Base-by-base conservation (phyloP, 2,113 vertebrate species). In the Capra hircus region DNA sequence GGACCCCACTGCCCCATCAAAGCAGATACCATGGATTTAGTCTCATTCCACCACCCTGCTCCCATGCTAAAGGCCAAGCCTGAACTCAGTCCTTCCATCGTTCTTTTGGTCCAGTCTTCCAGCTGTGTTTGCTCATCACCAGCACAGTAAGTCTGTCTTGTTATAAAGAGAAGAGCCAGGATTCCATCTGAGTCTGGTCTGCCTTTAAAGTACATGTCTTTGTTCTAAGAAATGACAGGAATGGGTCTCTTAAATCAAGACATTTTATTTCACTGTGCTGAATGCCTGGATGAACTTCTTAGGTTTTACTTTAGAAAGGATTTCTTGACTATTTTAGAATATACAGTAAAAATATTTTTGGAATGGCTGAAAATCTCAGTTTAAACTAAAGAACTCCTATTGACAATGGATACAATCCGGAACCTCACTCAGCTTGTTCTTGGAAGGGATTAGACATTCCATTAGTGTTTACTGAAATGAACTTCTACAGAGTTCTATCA, bases 1-100 rank as follows among this genome's bases (percentile, higher is more conserved):
- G 19, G 9, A 43, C 2, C 5, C 59, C 17, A 17, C 2, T 0
- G 2, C 1, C 7, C 13, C 12, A 17, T 89, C 27, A n/a, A 14
- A 88, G 14, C 21, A 81, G 55, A 48, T 43, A 28, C 10, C 27
- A 7, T 33, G 17, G 23, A 53, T 80, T 52, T n/a, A 40, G 21
- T 64, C 21, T 33, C 40, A 80, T 88, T 23, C 59, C 0, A 48
- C 15, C 25, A 40, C 28, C 10, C 28, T 36, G 21, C 5, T 74
- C 28, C 21, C 64, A 50, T 3, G 25, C 43, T 14, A 52, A 84
- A 91, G 57, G 50, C 50, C 10, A 3, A 64, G 33, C 7, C n/a
- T 15, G 45, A 55, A 59, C 12, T 78, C 30, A 71, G 3, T 48
- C 1, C 30, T 64, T 80, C 30, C 21, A 6, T 25, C 30, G 8